phyloP scores from a whole-genome alignment of 2,113 vertebrate genomes.

The Rafetus swinhoei region DNA sequence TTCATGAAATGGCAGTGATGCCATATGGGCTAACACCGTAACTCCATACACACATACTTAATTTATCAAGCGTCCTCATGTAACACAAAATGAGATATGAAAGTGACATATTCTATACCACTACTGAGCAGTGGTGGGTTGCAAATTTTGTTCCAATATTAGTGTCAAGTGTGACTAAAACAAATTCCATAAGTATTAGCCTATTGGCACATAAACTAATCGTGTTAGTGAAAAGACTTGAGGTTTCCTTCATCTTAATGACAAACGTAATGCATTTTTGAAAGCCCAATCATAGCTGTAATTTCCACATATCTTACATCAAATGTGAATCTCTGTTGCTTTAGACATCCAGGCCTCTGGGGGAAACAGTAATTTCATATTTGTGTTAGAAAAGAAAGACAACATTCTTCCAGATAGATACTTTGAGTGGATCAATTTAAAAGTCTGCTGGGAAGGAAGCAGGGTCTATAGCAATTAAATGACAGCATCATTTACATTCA shows the following conservation, averaged over 20 bases:
- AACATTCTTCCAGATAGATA: background rate
- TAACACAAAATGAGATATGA: background rate
- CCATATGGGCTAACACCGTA: background rate
- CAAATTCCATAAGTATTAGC: background rate
- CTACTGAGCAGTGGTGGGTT: background rate
- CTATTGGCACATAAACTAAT: background rate
- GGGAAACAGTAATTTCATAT: constrained; percentile 23
- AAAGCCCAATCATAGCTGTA: background rate
- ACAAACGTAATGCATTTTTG: background rate
- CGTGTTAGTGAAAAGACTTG: background rate
- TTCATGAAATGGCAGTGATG: background rate
- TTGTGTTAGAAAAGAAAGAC: constrained; percentile 19
- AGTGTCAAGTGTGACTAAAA: background rate
- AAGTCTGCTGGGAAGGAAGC: constrained; percentile 25
- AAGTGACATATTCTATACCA: background rate
- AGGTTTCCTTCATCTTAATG: background rate
- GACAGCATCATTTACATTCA: constrained; percentile 4
- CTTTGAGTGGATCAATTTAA: background rate
- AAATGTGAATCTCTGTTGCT: background rate
- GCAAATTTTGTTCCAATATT: background rate
- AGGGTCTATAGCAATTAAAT: background rate
- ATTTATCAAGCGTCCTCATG: background rate
- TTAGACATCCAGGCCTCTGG: constrained; percentile 19
- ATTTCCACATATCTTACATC: background rate
- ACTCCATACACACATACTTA: background rate